phyloP scores from a whole-genome alignment of 2,113 vertebrate genomes.

The Phocoena sinus region DNA sequence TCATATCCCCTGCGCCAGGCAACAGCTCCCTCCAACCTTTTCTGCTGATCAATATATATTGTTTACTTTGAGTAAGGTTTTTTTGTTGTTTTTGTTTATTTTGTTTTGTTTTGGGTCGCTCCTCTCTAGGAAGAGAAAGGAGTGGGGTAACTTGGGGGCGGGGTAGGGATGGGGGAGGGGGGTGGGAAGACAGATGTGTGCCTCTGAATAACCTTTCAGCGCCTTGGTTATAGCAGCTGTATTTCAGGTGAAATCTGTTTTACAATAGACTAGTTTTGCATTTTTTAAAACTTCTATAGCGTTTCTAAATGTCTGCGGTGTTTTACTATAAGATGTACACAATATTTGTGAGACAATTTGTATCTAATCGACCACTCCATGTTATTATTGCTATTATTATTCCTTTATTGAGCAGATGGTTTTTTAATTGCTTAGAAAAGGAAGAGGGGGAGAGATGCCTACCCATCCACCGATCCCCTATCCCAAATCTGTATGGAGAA shows the following conservation, averaged over 20 bases:
- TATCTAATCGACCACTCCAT: slow-evolving; percentile 73
- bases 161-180: background rate
- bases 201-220: slow-evolving; percentile 96
- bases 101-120: slow-evolving; percentile 71
- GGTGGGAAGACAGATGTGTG: slow-evolving; percentile 91
- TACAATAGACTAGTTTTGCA: slow-evolving; percentile 85
- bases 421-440: slow-evolving; percentile 58
- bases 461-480: background rate
- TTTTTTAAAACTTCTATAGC: slow-evolving; percentile 80
- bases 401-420: slow-evolving; percentile 51
- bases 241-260: slow-evolving; percentile 89
- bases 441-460: slow-evolving; percentile 43
- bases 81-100: background rate
- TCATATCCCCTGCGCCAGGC: background rate
- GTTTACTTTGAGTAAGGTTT: slow-evolving; percentile 81
- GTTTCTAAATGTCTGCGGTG: slow-evolving; percentile 82
- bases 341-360: slow-evolving; percentile 84
- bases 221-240: slow-evolving; percentile 92
- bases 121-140: slow-evolving; percentile 81
- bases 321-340: slow-evolving; percentile 85
- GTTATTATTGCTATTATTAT: slow-evolving; percentile 58
- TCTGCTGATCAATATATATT: slow-evolving; percentile 73
- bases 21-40: slow-evolving; percentile 68
- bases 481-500: slow-evolving; percentile 21
- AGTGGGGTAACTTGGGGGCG: slow-evolving; percentile 19